Evolutionary conservation across 2,797 vertebrate genomes (phyloP).

Genomic region (Eurystomus glaucurus): DNA sequence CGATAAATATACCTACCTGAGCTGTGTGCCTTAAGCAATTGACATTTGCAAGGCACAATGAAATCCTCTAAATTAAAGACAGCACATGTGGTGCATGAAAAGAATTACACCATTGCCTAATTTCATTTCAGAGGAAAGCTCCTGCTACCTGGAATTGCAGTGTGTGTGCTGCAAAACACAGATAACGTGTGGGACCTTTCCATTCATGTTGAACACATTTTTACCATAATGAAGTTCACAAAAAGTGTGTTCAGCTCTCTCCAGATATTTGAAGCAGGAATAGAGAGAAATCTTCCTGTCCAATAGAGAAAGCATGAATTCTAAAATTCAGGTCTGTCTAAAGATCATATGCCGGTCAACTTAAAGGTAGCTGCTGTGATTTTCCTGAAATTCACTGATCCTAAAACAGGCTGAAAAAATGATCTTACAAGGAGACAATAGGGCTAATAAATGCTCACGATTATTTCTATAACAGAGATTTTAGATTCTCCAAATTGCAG

Average conservation of each 20-base stretch:
- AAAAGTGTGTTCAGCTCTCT: neutral
- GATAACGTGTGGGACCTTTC: neutral
- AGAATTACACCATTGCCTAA: neutral
- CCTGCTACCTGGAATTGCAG: neutral
- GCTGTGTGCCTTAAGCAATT: slow-evolving; percentile 51
- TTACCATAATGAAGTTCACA: neutral
- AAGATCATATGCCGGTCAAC: neutral
- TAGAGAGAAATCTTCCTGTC: neutral
- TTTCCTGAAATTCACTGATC: neutral
- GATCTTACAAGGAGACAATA: neutral
- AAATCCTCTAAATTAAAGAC: neutral
- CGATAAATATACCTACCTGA: slow-evolving; percentile 29
- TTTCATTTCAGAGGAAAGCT: slow-evolving; percentile 25
- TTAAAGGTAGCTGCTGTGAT: neutral
- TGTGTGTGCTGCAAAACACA: neutral
- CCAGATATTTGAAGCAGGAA: neutral
- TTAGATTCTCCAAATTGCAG: neutral
- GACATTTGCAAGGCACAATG: slow-evolving; percentile 33
- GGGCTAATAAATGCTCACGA: neutral
- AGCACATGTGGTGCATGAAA: neutral
- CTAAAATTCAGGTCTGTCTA: neutral
- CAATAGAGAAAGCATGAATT: neutral
- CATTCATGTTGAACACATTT: neutral
- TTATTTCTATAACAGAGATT: neutral
- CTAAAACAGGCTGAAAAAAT: neutral